These are phyloP conservation scores for Bruchidius siliquastri DNA, from an alignment of 2,888 invertebrate species.

Conservation along the genomic window DNA sequence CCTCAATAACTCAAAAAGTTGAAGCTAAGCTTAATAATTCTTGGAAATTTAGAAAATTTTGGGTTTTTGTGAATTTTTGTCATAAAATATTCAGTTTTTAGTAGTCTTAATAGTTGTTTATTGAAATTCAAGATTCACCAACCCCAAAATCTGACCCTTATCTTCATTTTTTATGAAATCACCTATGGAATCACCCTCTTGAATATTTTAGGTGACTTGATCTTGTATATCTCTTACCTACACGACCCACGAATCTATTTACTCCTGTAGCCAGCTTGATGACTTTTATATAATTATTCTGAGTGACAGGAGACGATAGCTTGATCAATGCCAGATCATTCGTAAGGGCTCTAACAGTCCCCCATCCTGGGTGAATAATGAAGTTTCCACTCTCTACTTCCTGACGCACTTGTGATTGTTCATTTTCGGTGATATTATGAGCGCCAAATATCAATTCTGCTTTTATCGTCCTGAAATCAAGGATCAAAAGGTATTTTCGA, in stretches of 20 bases:
- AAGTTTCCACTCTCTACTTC: slow-evolving; percentile 29
- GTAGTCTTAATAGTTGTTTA: too few relatives aligned
- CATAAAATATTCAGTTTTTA: too few relatives aligned
- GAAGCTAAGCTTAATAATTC: too few relatives aligned
- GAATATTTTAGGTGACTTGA: too few relatives aligned
- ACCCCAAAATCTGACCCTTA: too few relatives aligned
- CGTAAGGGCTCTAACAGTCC: slow-evolving; percentile 28
- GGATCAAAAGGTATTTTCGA: background rate
- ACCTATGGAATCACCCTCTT: too few relatives aligned
- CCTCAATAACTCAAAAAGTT: too few relatives aligned
- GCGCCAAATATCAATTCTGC: slow-evolving; percentile 21
- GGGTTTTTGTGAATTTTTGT: too few relatives aligned
- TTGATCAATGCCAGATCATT: slow-evolving; percentile 46
- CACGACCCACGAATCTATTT: background rate
- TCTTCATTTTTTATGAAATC: too few relatives aligned
- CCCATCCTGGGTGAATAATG: slow-evolving; percentile 43
- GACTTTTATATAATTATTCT: slow-evolving; percentile 17
- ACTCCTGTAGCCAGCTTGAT: slow-evolving; percentile 9
- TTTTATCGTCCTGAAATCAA: background rate
- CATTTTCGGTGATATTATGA: slow-evolving; percentile 32
- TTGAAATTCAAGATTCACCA: too few relatives aligned
- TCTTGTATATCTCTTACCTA: background rate
- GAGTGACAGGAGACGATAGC: slow-evolving; percentile 16
- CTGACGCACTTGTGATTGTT: slow-evolving; percentile 31
- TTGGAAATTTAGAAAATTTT: too few relatives aligned